Evolutionary conservation across 2,113 vertebrate species (phyloP).

Genomic region (Antidorcas marsupialis): DNA sequence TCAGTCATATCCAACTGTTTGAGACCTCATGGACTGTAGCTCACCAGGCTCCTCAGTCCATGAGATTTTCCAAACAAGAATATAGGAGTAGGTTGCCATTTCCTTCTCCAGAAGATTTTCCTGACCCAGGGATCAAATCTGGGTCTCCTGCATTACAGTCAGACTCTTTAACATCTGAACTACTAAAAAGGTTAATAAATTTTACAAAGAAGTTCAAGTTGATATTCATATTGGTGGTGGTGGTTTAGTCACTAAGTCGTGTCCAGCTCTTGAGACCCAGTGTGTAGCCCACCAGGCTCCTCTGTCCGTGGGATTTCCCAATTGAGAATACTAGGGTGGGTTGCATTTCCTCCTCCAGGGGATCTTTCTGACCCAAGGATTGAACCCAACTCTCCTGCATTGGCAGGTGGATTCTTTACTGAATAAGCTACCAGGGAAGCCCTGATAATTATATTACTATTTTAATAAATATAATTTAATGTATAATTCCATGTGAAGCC

Average conservation of each 20-base stretch:
- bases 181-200: neutral
- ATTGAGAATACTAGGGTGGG: neutral
- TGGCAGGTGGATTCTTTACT: neutral
- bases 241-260: neutral
- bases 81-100: neutral
- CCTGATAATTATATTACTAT: neutral
- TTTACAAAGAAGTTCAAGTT: neutral
- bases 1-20: neutral
- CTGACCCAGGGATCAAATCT: neutral
- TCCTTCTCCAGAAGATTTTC: neutral
- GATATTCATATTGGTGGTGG: neutral
- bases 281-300: neutral
- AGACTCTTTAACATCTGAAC: neutral
- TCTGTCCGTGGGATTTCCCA: neutral
- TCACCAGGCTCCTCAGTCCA: neutral
- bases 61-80: neutral
- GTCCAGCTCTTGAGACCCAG: neutral
- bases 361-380: neutral
- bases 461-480: neutral
- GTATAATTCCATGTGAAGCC: neutral
- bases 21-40: neutral
- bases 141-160: neutral
- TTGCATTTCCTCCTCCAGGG: neutral
- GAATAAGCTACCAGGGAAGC: neutral
- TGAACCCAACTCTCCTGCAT: neutral